Evolutionary conservation across 1,140 invertebrate genomes (phyloP), one percentile per base, ranked within the genome.

Genomic region (Rhyacophila brunnea): DNA sequence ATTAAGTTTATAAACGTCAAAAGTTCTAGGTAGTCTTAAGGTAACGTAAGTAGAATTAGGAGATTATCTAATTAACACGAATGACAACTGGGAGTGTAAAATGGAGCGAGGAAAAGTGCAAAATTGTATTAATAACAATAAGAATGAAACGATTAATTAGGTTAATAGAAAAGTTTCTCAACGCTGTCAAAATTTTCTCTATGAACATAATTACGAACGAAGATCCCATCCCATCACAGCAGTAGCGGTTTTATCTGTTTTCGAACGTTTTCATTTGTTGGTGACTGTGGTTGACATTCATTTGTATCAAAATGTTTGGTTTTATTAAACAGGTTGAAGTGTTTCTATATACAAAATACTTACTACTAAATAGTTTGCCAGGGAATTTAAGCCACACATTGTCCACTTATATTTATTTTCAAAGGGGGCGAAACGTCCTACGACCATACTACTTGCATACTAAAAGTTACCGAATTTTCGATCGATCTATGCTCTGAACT

Each of bases 1-100:
- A 49, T 38, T 64, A 64, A 60, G 62, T 60, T 64, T 57, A 64
- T 64, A 59, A 64, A 64, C 62, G 62, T 60, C 54, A 64, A 47
- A 62, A 62, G 32, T 60, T 58, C 46, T 64, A 64, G 58, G 53
- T 60, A 60, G 51, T 5, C 38, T 35, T 45, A 60, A 64, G 57
- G 62, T 60, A 46, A 47, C 11, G 4, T 56, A 54, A 49, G 53
- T 53, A 52, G 58, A 43, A 17, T 53, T 64, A 60, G 49, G 45
- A 47, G 54, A 44, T 44, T 60, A 60, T 64, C 44, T 49, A 60
- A 60, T 60, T 50, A 60, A n/a, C 36, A 17, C 28, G 42, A 53
- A 65, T 56, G 48, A 54, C 56, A 62, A 19, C 59, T 38, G 55
- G 51, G 40, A 58, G 47, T 23, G 20, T 52, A 23, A 28, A 55